Base-by-base conservation (phyloP, 2,888 invertebrate species). In the Megamerina dolium region DNA sequence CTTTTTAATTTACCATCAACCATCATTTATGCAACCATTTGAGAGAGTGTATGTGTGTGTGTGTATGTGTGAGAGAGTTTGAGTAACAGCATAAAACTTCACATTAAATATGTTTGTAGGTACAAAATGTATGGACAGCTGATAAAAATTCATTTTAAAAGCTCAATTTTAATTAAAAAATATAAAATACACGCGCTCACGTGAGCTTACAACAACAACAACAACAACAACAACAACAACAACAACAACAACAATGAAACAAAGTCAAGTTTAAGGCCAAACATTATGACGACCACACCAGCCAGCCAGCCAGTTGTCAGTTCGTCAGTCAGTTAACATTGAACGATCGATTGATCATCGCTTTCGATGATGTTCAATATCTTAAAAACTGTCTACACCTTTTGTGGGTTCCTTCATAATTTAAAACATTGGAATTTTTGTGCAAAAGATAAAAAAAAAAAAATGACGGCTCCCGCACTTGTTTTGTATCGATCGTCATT, bases 141-240 rank as follows among this genome's bases (percentile, higher is more conserved):
- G 65, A 66, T 64, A 61, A 66, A 64, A 65, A 63, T 61, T 61
- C 61, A 66, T 64, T 66, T 66, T 59, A 65, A 66, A 40, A 56
- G 59, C 63, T 60, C 59, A 66, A 58, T 62, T 64, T 64, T 66
- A 64, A 66, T 65, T 64, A 66, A 63, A 66, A 65, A 58, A 53
- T 31, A 40, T 8, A 23, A 23, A 23, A 8, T n/a, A n/a, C n/a
- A n/a, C n/a, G n/a, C n/a, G n/a, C n/a, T n/a, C n/a, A n/a, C n/a
- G n/a, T n/a, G n/a, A n/a, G n/a, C n/a, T n/a, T n/a, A n/a, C 10
- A 21, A 13, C 18, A 19, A 31, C 26, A 32, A 33, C 19, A 40
- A 23, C 33, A 40, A 26, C 40, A 31, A 27, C 30, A 31, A 41
- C 21, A 36, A 26, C 31, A 43, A 37, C 43, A 37, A 37, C 41